Base-by-base conservation (phyloP, 2,797 vertebrate genomes). In the Poecilia picta region DNA sequence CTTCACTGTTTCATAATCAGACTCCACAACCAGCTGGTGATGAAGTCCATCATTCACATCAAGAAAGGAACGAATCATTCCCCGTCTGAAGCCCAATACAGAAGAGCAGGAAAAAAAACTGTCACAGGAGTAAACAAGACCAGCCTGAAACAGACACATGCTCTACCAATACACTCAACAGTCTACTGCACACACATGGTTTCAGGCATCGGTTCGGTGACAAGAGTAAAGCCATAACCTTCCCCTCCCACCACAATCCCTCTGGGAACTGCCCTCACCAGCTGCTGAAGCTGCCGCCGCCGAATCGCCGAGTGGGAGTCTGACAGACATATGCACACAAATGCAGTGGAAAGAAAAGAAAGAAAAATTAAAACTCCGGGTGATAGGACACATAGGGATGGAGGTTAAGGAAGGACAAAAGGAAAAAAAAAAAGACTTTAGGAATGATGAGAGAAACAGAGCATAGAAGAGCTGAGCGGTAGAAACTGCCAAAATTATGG, bases 191-290 rank as follows among this genome's bases (percentile, higher is more conserved):
- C 47, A 43, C 59, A 83, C 55, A 77, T 73, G 16, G 55, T 13
- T 20, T 80, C 74, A 83, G 73, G 74, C 78, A 87, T 89, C 89
- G 88, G 89, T 89, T 90, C 76, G 76, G 82, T 72, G 90, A 88
- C 77, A 81, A 83, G 83, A 91, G 76, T 41, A 76, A 83, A 89
- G 88, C 89, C 83, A 86, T 91, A 90, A 91, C 89, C 91, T 92
- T 90, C 89, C 78, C 84, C 86, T 88, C 85, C 36, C 81, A 84
- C 88, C 87, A 91, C 85, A 90, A 89, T 91, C 81, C 91, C 91
- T 85, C 89, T 81, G 83, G 87, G 88, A 86, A 82, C 78, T 80
- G 81, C 51, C 81, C 85, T 79, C 79, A 16, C 91, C 91, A 93
- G 92, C 89, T 89, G 90, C 88, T 85, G 62, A 81, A 1, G 68